phyloP scores from a whole-genome alignment of 2,797 vertebrate genomes.

The Pseudocheirus occidentalis region DNA sequence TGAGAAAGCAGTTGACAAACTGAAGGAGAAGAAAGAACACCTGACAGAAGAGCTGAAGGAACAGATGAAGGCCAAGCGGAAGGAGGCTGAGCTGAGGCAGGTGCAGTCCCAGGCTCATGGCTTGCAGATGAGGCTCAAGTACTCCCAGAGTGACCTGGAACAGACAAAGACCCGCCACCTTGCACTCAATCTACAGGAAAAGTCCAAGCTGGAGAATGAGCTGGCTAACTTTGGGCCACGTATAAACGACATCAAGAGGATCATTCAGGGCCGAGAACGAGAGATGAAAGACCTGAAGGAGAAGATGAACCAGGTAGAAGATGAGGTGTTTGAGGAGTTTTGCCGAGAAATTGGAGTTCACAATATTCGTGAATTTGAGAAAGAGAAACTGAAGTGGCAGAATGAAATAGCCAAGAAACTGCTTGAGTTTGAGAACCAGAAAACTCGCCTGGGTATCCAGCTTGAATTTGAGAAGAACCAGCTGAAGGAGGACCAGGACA shows the following conservation, averaged over 20 bases:
- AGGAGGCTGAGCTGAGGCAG: constrained; percentile 96
- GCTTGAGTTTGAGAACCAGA: constrained; percentile 98
- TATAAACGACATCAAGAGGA: constrained; percentile 96
- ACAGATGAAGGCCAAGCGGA: constrained; percentile 97
- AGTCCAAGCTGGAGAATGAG: constrained; percentile 96
- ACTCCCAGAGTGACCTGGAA: constrained; percentile 97
- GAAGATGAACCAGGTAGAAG: constrained; percentile 97
- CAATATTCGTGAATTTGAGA: constrained; percentile 97
- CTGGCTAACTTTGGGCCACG: constrained; percentile 95
- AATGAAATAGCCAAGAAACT: constrained; percentile 98
- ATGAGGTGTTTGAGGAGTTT: constrained; percentile 96
- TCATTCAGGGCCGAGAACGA: constrained; percentile 91
- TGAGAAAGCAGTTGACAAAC: constrained; percentile 96
- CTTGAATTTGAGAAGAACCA: constrained; percentile 96
- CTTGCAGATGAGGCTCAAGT: constrained; percentile 96
- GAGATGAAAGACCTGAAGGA: constrained; percentile 95
- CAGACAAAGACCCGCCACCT: constrained; percentile 97
- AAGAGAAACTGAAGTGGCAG: constrained; percentile 97
- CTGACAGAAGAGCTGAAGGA: constrained; percentile 97
- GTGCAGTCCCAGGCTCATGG: constrained; percentile 97
- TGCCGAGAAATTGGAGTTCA: constrained; percentile 96
- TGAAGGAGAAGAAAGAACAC: constrained; percentile 96
- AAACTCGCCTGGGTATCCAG: constrained; percentile 96
- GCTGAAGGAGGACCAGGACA: constrained; percentile 96
- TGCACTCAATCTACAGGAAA: constrained; percentile 96